Conservation (phyloP, 2,113 vertebrate genomes). For the Mus musculus region GRCm39 chr8:114683501-114684000, state of each 20-base stretch:
- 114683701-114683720: neutral
- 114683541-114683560: neutral
- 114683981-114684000: neutral
- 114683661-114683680: too few species aligned
- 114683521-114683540: neutral
- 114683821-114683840: rapidly evolving
- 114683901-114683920: neutral
- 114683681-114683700: neutral
- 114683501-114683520: neutral
- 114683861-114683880: neutral
- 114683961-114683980: neutral
- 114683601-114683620: neutral
- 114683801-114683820: neutral
- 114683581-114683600: neutral
- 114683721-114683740: neutral
- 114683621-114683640: rapidly evolving
- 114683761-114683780: neutral
- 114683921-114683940: too few species aligned
- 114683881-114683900: neutral
- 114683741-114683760: rapidly evolving
- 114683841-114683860: neutral
- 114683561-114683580: neutral
- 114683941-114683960: neutral
- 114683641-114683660: neutral
- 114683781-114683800: neutral